These are phyloP conservation scores for Brenthis hecate DNA, from an alignment of 2,888 invertebrate species.

Conservation along the genomic window DNA sequence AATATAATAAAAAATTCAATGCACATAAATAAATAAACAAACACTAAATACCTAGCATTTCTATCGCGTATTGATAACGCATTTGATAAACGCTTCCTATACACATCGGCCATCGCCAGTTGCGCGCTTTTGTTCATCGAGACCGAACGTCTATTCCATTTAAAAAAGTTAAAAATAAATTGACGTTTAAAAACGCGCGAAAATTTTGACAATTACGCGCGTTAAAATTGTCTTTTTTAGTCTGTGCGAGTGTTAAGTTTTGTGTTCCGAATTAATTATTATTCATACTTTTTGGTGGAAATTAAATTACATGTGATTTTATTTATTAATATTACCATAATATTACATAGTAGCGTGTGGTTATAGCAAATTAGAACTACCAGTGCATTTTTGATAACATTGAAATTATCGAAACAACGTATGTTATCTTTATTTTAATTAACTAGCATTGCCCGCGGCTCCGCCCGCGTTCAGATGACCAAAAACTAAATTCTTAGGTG, in stretches of 20 bases:
- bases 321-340: too few relatives aligned
- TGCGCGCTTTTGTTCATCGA: conserved; percentile 4
- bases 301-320: too few relatives aligned
- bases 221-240: background rate
- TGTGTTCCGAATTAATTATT: background rate
- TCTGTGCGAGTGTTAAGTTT: background rate
- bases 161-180: background rate
- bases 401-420: too few relatives aligned
- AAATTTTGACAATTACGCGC: conserved; percentile 9
- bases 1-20: background rate
- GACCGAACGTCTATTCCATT: conserved; percentile 4
- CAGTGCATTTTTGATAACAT: too few relatives aligned
- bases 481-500: too few relatives aligned
- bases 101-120: background rate
- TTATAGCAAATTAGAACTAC: too few relatives aligned
- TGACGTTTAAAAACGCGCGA: conserved; percentile 13
- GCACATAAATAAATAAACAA: conserved; percentile 7
- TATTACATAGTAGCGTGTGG: too few relatives aligned
- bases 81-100: conserved; percentile 11
- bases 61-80: conserved; percentile 6
- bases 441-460: too few relatives aligned
- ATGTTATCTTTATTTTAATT: too few relatives aligned
- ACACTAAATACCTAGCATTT: conserved; percentile 1
- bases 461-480: too few relatives aligned
- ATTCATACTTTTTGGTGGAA: too few relatives aligned